Base-by-base conservation (phyloP, 2,797 vertebrate species). In the Lophius americanus region DNA sequence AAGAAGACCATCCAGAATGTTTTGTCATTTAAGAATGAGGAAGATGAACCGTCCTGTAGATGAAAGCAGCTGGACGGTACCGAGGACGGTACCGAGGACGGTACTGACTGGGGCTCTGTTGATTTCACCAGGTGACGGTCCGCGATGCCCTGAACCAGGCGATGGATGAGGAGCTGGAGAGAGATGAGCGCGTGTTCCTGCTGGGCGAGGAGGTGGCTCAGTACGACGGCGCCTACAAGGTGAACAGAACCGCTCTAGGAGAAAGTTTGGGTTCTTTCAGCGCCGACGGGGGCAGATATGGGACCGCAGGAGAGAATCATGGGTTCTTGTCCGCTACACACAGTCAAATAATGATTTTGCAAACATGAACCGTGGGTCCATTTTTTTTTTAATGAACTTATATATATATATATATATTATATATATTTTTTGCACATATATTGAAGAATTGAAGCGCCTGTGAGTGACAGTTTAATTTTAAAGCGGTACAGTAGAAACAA, bases 181-280 rank as follows among this genome's bases (percentile, higher is more conserved):
- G 97, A 77, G 98, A 99, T 8, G 98, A 99, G 73, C 92, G 90
- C 0, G 97, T 99, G 3, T 98, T 97, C 75, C 87, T 99, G 42
- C 82, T 99, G 48, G 98, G 98, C 1, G 98, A 99, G 87, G 98
- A 99, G 87, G 98, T 99, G 51, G 98, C 97, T 1, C 98, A 99
- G 84, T 99, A 99, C 8, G 98, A 99, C 7, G 98, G 98, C 0
- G 97, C 97, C 42, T 99, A 99, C 90, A 99, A 98, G 95, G 97
- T 98, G 73, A 57, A 35, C 1, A 0, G 23, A 23, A 23, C 23
- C 4, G 44, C 2, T 10, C n/a, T 6, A 13, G 33, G 7, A 7
- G 41, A 33, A 39, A 3, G 3, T 2, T 42, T 13, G 4, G 4
- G 7, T 9, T 54, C 8, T 23, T 38, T 8, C 37, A 50, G 35